These are phyloP conservation scores for Neosalanx taihuensis DNA, from an alignment of 2,797 vertebrate species.

Conservation along the genomic window DNA sequence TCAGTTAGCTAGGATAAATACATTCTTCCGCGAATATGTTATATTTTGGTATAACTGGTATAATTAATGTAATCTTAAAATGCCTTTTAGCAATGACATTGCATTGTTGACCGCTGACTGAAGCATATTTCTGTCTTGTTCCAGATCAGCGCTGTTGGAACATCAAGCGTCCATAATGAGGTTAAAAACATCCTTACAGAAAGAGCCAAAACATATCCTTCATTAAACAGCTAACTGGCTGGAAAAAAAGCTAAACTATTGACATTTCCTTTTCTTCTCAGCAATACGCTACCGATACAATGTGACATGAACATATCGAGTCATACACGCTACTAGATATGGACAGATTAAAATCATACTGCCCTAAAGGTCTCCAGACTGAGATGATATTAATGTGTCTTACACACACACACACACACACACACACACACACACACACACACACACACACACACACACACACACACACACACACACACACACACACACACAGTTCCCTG, in stretches of 20 bases:
- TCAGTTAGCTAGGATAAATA: neutral
- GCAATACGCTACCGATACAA: no score
- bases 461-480: neutral
- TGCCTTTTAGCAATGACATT: neutral
- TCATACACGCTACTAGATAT: no score
- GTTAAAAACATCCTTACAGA: constrained; percentile 88
- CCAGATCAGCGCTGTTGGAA: neutral
- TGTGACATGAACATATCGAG: no score
- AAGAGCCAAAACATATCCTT: constrained; percentile 99
- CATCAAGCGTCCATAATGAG: constrained; percentile 75
- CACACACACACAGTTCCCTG: neutral
- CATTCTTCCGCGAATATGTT: neutral
- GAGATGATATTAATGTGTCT: no score
- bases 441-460: no score
- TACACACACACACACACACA: neutral
- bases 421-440: no score
- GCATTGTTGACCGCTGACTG: neutral
- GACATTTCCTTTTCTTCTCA: no score
- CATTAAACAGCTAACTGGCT: no score
- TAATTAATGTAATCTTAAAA: no score
- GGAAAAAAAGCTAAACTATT: no score
- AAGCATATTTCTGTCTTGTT: neutral
- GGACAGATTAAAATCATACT: no score
- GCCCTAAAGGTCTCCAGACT: no score
- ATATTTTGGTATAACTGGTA: neutral